Conservation (phyloP, 2,888 invertebrate species). For the Sphinx pinastri region DNA sequence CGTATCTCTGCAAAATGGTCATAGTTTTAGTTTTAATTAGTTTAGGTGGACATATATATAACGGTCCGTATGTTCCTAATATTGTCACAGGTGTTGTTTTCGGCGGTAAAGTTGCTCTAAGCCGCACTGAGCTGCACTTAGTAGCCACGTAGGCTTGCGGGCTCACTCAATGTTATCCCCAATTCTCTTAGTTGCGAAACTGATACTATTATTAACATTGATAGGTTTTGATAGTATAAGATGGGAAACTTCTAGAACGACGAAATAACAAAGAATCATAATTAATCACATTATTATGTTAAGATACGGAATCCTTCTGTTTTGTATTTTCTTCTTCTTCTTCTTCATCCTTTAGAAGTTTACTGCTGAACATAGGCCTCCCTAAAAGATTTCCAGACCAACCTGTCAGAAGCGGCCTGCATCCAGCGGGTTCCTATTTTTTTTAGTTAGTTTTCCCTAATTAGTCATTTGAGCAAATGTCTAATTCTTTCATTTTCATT, state of each 20-base stretch:
- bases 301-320: no score
- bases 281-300: no score
- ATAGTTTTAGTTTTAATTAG: slow-evolving; percentile 33
- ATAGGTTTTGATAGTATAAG: slow-evolving; percentile 3
- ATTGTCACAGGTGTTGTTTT: slow-evolving; percentile 71
- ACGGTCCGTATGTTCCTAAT: slow-evolving; percentile 28
- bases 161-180: slow-evolving; percentile 66
- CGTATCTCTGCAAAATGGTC: background rate
- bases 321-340: no score
- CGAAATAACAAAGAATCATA: background rate
- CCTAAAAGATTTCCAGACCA: no score
- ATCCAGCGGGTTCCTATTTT: no score
- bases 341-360: no score
- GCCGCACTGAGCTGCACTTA: slow-evolving; percentile 70
- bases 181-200: slow-evolving; percentile 53
- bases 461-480: no score
- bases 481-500: no score
- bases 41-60: slow-evolving; percentile 51
- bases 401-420: no score
- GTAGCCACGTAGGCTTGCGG: slow-evolving; percentile 61
- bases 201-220: slow-evolving; percentile 48
- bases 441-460: no score
- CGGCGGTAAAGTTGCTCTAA: slow-evolving; percentile 74
- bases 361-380: no score
- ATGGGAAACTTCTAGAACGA: background rate